Percentiles rank a stretch among this genome's conserved stretches.
phyloP scores from a whole-genome alignment of 1,140 invertebrate species.

The Penaeus indicus region DNA sequence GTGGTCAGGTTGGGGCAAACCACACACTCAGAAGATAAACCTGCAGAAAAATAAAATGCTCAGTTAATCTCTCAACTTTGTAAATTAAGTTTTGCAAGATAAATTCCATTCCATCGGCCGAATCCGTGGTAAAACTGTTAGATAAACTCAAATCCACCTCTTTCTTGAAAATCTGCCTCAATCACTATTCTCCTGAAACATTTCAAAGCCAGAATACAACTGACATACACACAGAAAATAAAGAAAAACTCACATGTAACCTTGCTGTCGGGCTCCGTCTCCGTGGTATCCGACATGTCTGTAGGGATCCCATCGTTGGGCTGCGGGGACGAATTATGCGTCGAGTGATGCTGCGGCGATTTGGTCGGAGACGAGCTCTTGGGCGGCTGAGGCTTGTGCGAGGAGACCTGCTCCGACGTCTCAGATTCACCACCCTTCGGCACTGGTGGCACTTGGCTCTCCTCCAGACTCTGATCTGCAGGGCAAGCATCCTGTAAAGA shows the following conservation, averaged over 20 bases:
- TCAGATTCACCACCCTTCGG: constrained; percentile 54
- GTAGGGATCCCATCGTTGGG: constrained; percentile 73
- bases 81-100: constrained; percentile 32
- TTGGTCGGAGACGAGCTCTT: constrained; percentile 44
- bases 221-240: not conserved
- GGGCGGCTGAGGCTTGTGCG: constrained; percentile 9
- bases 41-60: constrained; percentile 62
- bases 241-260: constrained; percentile 46
- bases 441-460: constrained; percentile 40
- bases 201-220: not conserved
- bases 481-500: constrained; percentile 49
- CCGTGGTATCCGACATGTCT: constrained; percentile 85
- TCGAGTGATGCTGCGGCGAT: constrained; percentile 60
- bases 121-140: too few species aligned
- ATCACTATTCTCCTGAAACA: too few species aligned
- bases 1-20: constrained; percentile 71
- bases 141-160: not conserved
- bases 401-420: constrained; percentile 39
- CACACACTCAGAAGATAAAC: constrained; percentile 68
- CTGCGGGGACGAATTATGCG: constrained; percentile 30
- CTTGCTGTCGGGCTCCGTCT: constrained; percentile 77
- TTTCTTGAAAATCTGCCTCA: not conserved
- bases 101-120: not conserved
- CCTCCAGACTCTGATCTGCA: constrained; percentile 49
- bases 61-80: too few species aligned